Evolutionary conservation across 2,113 vertebrate species (phyloP).

Genomic region (Trematocara marginatum): DNA sequence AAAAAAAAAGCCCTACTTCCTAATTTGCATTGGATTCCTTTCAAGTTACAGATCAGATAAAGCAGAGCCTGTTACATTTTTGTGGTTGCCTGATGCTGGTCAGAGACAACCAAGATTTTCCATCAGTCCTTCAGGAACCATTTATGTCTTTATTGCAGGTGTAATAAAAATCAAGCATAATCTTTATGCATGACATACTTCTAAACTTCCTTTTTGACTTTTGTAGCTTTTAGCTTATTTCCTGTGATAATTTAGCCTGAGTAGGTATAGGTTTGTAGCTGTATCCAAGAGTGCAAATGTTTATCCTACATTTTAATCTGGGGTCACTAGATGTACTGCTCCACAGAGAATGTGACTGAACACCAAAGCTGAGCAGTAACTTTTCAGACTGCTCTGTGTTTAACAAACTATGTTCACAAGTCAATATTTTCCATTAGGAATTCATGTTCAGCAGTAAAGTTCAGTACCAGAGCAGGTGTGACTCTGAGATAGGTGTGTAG

Average conservation of each 20-base stretch:
- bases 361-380: neutral
- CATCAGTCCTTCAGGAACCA: constrained; percentile 12
- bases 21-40: constrained; percentile 48
- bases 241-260: constrained; percentile 20
- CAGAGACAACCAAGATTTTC: constrained; percentile 25
- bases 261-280: neutral
- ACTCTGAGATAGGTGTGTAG: neutral
- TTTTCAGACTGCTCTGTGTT: neutral
- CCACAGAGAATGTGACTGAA: neutral
- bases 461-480: neutral
- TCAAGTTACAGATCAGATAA: constrained; percentile 47
- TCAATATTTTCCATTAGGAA: neutral
- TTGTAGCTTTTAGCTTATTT: neutral
- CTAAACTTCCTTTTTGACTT: constrained; percentile 26
- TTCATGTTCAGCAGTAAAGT: neutral
- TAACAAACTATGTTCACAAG: neutral
- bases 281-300: neutral
- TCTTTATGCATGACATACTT: constrained; percentile 1
- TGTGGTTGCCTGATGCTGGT: constrained; percentile 26
- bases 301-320: neutral
- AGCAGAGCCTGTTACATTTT: constrained; percentile 38
- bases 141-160: constrained; percentile 49
- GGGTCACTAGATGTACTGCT: constrained; percentile 16
- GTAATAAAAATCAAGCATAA: constrained; percentile 38
- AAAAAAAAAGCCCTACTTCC: constrained; percentile 15